phyloP scores from a whole-genome alignment of 1,140 invertebrate genomes.

The Zaprionus tsacasi region DNA sequence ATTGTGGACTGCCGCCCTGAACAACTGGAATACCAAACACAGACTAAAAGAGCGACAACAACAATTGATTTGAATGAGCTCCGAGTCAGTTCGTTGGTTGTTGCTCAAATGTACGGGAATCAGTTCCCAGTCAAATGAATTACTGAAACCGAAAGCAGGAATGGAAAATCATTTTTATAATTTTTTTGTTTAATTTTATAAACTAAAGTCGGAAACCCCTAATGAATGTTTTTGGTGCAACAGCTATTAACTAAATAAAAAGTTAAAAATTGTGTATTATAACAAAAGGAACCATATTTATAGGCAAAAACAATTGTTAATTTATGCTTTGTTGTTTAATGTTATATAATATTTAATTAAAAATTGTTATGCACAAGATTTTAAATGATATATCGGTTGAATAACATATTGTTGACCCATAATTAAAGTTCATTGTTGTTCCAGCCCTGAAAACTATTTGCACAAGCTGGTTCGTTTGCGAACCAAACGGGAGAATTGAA shows the following conservation, averaged over 20 bases:
- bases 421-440: neutral
- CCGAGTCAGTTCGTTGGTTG: slow-evolving; percentile 41
- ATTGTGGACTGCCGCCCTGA: slow-evolving; percentile 29
- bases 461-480: slow-evolving; percentile 17
- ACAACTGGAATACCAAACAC: slow-evolving; percentile 56
- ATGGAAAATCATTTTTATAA: neutral
- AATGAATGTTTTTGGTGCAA: neutral
- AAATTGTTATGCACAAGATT: neutral
- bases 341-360: neutral
- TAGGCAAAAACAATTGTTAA: neutral
- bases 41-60: slow-evolving; percentile 64
- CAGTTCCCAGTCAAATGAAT: slow-evolving; percentile 9
- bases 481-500: slow-evolving; percentile 6
- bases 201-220: neutral
- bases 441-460: slow-evolving; percentile 10
- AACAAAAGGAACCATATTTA: neutral
- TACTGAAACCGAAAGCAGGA: neutral
- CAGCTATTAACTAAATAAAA: neutral
- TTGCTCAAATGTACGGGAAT: slow-evolving; percentile 28
- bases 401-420: neutral
- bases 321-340: neutral
- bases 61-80: slow-evolving; percentile 44
- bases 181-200: neutral
- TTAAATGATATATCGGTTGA: neutral
- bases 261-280: too few relatives aligned